Evolutionary conservation across 2,797 vertebrate species (phyloP), one percentile per base, ranked within the genome.

Genomic region (Triplophysa bombifrons): DNA sequence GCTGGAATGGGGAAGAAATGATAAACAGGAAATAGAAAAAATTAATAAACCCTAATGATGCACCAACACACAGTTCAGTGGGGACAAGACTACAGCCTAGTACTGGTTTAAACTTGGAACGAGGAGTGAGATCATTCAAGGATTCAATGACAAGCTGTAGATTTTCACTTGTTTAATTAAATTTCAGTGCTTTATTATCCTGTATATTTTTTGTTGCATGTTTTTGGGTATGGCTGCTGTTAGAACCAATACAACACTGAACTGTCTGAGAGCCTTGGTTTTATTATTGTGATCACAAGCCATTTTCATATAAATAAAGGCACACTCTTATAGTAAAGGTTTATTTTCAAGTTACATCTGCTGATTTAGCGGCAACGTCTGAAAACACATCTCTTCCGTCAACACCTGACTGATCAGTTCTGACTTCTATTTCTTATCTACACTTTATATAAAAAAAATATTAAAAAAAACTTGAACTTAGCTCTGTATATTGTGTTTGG

Each of bases 151-250:
- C 20, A 46, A 20, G 34, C 7, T 8, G 1, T 17, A 10, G 3
- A 41, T 58, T 53, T 16, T 76, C 25, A 74, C 48, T 34, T 64
- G 12, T 16, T 50, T 19, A 16, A 30, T 22, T 27, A 41, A 55
- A 20, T 34, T 65, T 4, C 12, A 48, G 17, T 19, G 34, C 46
- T 46, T 20, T 41, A 46, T 11, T 41, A 27, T 13, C 6, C 5
- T n/a, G 19, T 55, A 11, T 34, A 34, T 53, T 88, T 88, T 88
- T 87, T 85, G 85, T 88, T 84, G 87, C 87, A 84, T 89, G 91
- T 90, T 90, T 88, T 90, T 87, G 89, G 89, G 89, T 90, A 91
- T 89, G 91, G 88, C 91, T 91, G 90, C 89, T 92, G 90, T 90
- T 91, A 90, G 88, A 91, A 90, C 91, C 82, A 88, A 89, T 87